Conservation (phyloP, 1,140 invertebrate genomes). For the Heterodera schachtii region DNA sequence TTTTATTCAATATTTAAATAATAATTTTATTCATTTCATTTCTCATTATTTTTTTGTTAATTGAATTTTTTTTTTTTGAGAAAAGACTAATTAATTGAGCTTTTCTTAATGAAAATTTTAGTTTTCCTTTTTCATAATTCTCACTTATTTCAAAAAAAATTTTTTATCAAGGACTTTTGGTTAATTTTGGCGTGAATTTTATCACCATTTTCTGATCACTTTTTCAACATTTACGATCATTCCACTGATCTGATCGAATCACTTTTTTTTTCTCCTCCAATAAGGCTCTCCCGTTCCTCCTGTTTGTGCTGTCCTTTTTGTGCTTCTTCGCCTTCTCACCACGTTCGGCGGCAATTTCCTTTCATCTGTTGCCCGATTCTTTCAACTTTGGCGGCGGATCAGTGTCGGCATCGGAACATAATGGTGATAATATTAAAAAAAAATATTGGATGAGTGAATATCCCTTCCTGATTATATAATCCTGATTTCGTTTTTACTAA, state of each 20-base stretch:
- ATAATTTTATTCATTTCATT: too few relatives aligned
- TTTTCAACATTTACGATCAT: neutral
- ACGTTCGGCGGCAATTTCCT: constrained; percentile 9
- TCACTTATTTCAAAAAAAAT: too few relatives aligned
- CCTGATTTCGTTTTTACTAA: too few relatives aligned
- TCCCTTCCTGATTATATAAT: too few relatives aligned
- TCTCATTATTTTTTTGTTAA: too few relatives aligned
- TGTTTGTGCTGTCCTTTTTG: constrained; percentile 1
- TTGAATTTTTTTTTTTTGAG: too few relatives aligned
- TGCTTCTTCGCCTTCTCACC: constrained; percentile 6
- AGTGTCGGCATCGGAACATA: neutral
- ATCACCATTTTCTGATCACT: neutral
- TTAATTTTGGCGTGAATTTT: too few relatives aligned
- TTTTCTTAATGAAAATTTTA: too few relatives aligned
- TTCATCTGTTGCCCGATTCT: constrained; percentile 13
- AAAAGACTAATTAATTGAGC: neutral
- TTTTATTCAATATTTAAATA: neutral
- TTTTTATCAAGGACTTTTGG: too few relatives aligned
- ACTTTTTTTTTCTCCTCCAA: neutral
- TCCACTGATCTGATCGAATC: neutral
- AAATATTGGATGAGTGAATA: too few relatives aligned
- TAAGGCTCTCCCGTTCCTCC: constrained; percentile 10
- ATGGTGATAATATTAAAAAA: too few relatives aligned
- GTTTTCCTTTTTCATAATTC: too few relatives aligned
- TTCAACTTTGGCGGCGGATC: constrained; percentile 3